Evolutionary conservation across 2,797 vertebrate genomes (phyloP).

Genomic region (Monodelphis domestica): DNA sequence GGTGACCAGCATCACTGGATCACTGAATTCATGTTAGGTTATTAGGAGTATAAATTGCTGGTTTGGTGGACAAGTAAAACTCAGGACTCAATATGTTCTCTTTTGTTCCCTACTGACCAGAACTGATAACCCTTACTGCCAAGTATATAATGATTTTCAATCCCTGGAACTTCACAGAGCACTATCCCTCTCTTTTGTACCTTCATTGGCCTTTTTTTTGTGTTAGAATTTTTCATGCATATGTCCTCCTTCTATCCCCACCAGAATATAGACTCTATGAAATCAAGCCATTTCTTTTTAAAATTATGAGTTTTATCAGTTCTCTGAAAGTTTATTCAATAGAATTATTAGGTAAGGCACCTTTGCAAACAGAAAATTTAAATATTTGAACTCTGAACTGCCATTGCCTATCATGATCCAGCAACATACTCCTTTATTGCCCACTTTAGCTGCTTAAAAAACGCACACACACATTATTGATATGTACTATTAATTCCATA

Average conservation of each 20-base stretch:
- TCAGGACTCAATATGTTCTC: not conserved
- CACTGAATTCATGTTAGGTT: not conserved
- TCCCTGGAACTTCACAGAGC: not conserved
- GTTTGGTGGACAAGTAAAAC: not conserved
- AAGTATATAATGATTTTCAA: not conserved
- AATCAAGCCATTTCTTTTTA: not conserved
- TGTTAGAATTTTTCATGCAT: not conserved
- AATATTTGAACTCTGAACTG: no score
- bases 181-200: not conserved
- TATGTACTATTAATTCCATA: no score
- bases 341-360: not conserved
- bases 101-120: not conserved
- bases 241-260: no score
- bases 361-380: no score
- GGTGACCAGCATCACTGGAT: not conserved
- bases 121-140: not conserved
- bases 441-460: no score
- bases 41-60: not conserved
- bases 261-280: not conserved
- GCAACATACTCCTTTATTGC: no score
- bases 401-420: no score
- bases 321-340: not conserved
- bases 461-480: no score
- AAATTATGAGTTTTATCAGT: not conserved
- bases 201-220: not conserved